Base-by-base conservation (phyloP, 2,113 vertebrate species). In the Trogon surrucura region DNA sequence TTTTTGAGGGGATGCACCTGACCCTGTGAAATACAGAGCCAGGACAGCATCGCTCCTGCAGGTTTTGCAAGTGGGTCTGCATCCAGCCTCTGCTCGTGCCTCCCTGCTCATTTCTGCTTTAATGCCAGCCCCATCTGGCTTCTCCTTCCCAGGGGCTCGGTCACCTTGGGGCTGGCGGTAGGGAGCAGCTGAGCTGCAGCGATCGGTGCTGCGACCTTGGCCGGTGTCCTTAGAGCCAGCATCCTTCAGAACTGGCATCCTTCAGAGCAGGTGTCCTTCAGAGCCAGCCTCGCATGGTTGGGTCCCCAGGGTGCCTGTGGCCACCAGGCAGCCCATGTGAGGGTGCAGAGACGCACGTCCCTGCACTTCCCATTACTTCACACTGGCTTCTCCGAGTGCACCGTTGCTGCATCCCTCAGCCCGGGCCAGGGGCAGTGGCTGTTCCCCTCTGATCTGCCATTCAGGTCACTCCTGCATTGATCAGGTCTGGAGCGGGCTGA, bases 331-430 rank as follows among this genome's bases (percentile, higher is more conserved):
- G 78, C 20, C 54, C 2, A 0, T 3, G 14, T 30, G 54, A 62
- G 30, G 41, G 19, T 50, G 32, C 0, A 0, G 54, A 73, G 54
- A 56, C 1, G 0, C 0, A 0, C 20, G 3, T 41, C 14, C 29
- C 48, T 58, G 74, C 0, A 4, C 15, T 19, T 26, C 36, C 48
- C 2, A 0, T 38, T 73, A 67, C 36, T 15, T 51, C 3, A 0
- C 47, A 11, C 61, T 32, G 57, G 50, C 34, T 16, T 11, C 34
- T 21, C 34, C 0, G 1, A 32, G 41, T 5, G 20, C 0, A 2
- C 21, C 22, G 8, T 19, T 1, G 0, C 36, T 20, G 58, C 38
- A 21, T 34, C 64, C 50, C 41, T 38, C 51, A 18, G 16, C 25
- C 30, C 0, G 1, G 79, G 29, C 25, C 22, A 47, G 54, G n/a